phyloP scores from a whole-genome alignment of 2,888 invertebrate species.

The Dastarcus helophoroides region DNA sequence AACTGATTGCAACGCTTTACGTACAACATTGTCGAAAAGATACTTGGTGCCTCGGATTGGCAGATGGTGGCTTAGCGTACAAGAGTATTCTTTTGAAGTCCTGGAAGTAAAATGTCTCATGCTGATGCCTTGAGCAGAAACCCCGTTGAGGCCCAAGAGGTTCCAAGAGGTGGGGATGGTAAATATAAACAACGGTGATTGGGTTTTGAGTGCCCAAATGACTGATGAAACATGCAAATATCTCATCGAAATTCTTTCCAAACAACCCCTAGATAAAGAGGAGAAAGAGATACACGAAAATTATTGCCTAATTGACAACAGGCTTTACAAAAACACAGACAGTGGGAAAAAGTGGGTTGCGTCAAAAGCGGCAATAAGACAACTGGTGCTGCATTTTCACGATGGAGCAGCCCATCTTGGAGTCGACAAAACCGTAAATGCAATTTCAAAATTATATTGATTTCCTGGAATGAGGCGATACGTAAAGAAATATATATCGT shows the following conservation, averaged over 20 bases:
- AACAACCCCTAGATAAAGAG: slow-evolving; percentile 7
- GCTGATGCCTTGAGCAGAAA: slow-evolving; percentile 1
- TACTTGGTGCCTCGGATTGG: slow-evolving; percentile 1
- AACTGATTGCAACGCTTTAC: slow-evolving; percentile 1
- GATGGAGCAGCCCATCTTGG: slow-evolving; percentile 3
- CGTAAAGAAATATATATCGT: slow-evolving; percentile 18
- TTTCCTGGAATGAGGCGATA: slow-evolving; percentile 17
- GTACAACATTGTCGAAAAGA: slow-evolving; percentile 3
- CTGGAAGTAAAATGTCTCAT: slow-evolving; percentile 2
- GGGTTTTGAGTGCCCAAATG: slow-evolving; percentile 3
- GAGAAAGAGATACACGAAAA: slow-evolving; percentile 8
- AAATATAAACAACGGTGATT: slow-evolving; percentile 4
- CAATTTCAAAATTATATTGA: no score
- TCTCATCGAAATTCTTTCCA: not conserved
- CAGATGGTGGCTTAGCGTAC: not conserved
- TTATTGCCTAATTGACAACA: slow-evolving; percentile 5
- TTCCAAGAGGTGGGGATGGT: not conserved
- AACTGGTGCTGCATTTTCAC: slow-evolving; percentile 5
- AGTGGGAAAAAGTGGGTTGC: slow-evolving; percentile 4
- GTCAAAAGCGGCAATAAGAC: slow-evolving; percentile 6
- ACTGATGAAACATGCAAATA: slow-evolving; percentile 3
- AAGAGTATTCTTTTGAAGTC: not conserved
- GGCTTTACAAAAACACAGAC: slow-evolving; percentile 7
- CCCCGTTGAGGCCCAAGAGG: not conserved
- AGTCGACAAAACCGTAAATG: slow-evolving; percentile 4